Percentiles rank a stretch among this genome's conserved stretches.
Conservation (phyloP, 2,888 invertebrate species). For the Volucella bombylans region DNA sequence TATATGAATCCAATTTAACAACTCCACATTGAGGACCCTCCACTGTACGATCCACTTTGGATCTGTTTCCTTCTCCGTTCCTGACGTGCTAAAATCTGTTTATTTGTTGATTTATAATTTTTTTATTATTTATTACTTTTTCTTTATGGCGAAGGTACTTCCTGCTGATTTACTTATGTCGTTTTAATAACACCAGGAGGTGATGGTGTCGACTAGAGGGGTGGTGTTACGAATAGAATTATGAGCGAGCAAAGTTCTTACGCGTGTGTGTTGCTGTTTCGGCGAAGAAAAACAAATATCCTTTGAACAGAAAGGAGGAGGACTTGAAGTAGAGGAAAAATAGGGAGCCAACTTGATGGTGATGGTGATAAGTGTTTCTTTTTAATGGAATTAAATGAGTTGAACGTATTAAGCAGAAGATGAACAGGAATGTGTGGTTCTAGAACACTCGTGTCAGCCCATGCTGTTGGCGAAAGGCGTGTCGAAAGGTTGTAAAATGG, state of each 20-base stretch:
- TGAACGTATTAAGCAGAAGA: constrained; percentile 34
- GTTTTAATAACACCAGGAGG: not conserved
- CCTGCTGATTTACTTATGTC: constrained; percentile 30
- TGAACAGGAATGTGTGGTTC: not conserved
- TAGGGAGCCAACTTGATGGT: not conserved
- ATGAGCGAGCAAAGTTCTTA: constrained; percentile 7
- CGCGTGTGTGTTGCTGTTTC: constrained; percentile 17
- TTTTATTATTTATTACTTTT: constrained; percentile 19
- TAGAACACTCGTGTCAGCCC: not conserved
- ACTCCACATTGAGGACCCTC: constrained; percentile 6
- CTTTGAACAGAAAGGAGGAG: not conserved
- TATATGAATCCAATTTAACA: not conserved
- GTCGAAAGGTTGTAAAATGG: constrained; percentile 46
- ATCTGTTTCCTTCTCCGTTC: constrained; percentile 17
- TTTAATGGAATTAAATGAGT: constrained; percentile 61
- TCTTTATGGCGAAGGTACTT: constrained; percentile 11
- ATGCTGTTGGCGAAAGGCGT: not conserved
- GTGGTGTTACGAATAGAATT: not conserved
- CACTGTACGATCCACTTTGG: constrained; percentile 9
- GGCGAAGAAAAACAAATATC: constrained; percentile 30
- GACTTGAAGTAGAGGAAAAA: not conserved
- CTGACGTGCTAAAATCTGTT: constrained; percentile 54
- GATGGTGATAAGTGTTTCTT: constrained; percentile 28
- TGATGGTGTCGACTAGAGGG: not conserved
- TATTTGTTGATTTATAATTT: constrained; percentile 57